phyloP scores from a whole-genome alignment of 2,888 invertebrate genomes.

The Hypolimnas misippus region DNA sequence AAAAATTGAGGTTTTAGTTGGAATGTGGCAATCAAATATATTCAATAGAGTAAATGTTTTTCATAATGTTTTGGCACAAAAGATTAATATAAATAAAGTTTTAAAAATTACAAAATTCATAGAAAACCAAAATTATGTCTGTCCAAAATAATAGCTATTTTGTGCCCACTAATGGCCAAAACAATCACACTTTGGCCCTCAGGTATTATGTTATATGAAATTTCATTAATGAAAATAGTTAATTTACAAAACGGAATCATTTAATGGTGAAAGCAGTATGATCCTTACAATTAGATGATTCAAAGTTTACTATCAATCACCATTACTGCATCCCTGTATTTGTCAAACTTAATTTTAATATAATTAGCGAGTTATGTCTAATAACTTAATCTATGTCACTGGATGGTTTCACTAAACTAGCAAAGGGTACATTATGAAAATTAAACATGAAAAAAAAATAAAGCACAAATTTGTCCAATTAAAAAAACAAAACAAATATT shows the following conservation, averaged over 20 bases:
- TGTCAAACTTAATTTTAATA: slow-evolving; percentile 5
- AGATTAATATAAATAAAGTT: neutral
- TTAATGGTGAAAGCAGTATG: neutral
- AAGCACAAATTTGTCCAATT: too few relatives aligned
- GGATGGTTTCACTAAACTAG: neutral
- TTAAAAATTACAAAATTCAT: slow-evolving; percentile 4
- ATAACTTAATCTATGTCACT: slow-evolving; percentile 10
- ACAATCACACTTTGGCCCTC: too few relatives aligned
- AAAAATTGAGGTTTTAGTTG: slow-evolving; percentile 39
- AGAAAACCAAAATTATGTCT: neutral
- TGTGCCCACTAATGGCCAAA: too few relatives aligned
- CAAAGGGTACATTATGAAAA: neutral
- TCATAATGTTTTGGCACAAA: neutral
- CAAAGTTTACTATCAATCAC: too few relatives aligned
- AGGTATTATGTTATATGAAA: neutral
- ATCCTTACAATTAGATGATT: too few relatives aligned
- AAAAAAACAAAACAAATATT: too few relatives aligned
- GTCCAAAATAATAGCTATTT: neutral
- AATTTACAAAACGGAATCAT: neutral
- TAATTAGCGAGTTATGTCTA: neutral
- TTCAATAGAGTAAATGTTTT: neutral
- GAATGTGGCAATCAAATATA: slow-evolving; percentile 31
- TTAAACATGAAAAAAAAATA: neutral
- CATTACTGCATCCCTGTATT: neutral
- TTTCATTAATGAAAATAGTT: neutral